A percentile compares a stretch with the other conserved stretches of the same genome.
phyloP scores from a whole-genome alignment of 64 coral and sea anemone genomes.

The Cladopsammia gracilis region DNA sequence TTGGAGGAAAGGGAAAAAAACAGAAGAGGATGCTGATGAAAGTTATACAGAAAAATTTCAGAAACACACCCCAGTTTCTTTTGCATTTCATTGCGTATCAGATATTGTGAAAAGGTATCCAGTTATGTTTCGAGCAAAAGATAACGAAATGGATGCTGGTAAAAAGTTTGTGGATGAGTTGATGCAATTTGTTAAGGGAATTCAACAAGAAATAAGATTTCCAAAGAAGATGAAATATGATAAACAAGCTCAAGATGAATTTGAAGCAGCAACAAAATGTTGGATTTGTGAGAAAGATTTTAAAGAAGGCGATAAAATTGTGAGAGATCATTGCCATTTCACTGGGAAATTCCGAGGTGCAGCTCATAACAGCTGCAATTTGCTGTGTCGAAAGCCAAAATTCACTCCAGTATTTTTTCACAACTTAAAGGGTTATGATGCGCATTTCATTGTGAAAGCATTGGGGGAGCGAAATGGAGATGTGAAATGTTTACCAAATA shows the following conservation, averaged over 20 bases:
- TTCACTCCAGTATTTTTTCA: neutral
- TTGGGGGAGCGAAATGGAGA: neutral
- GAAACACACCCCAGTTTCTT: neutral
- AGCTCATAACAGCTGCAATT: neutral
- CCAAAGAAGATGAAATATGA: no score
- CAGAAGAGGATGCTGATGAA: neutral
- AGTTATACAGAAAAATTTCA: neutral
- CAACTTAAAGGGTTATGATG: neutral
- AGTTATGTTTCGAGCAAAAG: neutral
- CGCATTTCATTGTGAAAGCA: neutral
- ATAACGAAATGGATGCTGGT: neutral
- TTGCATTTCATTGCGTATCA: neutral
- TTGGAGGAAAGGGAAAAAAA: no score
- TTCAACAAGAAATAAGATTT: no score
- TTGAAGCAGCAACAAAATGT: no score
- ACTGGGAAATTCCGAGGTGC: neutral
- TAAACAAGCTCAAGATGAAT: no score
- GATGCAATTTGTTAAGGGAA: no score
- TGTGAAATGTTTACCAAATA: neutral
- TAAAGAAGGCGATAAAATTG: neutral
- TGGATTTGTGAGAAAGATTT: neutral
- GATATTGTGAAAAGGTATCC: neutral
- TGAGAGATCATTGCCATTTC: neutral
- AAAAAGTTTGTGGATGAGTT: no score
- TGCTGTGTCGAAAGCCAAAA: no score